Conservation (phyloP, 2,888 invertebrate genomes). For the Chelonus formosanus region DNA sequence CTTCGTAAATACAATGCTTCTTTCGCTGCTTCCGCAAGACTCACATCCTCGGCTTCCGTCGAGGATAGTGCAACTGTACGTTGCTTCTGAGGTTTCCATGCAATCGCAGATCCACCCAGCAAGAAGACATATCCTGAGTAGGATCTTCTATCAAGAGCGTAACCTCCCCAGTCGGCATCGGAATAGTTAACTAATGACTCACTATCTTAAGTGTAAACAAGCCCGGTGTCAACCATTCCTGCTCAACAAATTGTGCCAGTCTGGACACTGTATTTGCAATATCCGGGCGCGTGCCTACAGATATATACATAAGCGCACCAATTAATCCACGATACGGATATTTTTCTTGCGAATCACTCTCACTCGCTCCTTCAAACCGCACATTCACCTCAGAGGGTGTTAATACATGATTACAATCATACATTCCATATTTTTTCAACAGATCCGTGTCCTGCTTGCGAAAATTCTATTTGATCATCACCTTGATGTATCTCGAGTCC, state of each 20-base stretch:
- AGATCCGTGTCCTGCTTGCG: conserved; percentile 33
- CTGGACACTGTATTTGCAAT: conserved; percentile 30
- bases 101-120: conserved; percentile 18
- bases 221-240: conserved; percentile 21
- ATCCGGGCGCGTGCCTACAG: conserved; percentile 31
- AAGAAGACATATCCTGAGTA: conserved; percentile 29
- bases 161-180: conserved; percentile 36
- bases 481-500: conserved; percentile 38
- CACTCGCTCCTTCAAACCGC: too few species aligned
- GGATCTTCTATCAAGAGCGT: conserved; percentile 23
- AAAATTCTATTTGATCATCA: conserved; percentile 26
- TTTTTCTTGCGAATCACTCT: background rate
- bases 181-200: conserved; percentile 28
- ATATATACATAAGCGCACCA: conserved; percentile 35
- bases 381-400: conserved; percentile 10
- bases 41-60: conserved; percentile 29
- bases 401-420: conserved; percentile 23
- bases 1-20: conserved; percentile 19
- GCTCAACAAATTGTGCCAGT: conserved; percentile 26
- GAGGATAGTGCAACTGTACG: conserved; percentile 34
- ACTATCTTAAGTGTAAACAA: conserved; percentile 27
- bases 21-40: conserved; percentile 24
- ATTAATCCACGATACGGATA: conserved; percentile 33
- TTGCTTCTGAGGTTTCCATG: conserved; percentile 39
- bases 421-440: conserved; percentile 36